A percentile compares a stretch with the other conserved stretches of the same genome.
Conservation (phyloP, 2,113 vertebrate genomes). For the Toxotes jaculatrix region DNA sequence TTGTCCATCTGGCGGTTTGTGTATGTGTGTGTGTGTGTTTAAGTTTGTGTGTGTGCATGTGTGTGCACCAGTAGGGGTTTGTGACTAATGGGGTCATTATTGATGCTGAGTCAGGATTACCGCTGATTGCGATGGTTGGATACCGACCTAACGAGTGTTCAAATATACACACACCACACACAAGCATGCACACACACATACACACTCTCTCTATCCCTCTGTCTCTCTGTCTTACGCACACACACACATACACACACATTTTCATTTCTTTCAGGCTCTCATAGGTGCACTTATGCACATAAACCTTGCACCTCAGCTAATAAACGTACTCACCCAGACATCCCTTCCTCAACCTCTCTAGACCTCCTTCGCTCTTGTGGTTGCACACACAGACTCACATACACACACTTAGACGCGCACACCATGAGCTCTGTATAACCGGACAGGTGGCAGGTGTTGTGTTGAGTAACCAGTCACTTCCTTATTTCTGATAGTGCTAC, state of each 20-base stretch:
- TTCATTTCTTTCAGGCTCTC: slow-evolving; percentile 67
- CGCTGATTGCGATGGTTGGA: slow-evolving; percentile 79
- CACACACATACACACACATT: slow-evolving; percentile 42
- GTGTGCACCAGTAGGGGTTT: slow-evolving; percentile 72
- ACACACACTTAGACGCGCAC: slow-evolving; percentile 15
- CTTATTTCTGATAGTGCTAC: slow-evolving; percentile 20
- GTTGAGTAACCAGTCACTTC: slow-evolving; percentile 30
- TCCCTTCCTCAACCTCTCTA: slow-evolving; percentile 44
- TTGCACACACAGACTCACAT: slow-evolving; percentile 9
- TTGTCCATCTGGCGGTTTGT: slow-evolving; percentile 70
- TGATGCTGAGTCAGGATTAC: slow-evolving; percentile 83
- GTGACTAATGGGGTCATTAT: slow-evolving; percentile 84
- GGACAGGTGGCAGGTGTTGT: slow-evolving; percentile 40
- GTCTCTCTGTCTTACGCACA: slow-evolving; percentile 1
- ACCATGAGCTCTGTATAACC: not conserved
- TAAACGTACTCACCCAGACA: slow-evolving; percentile 69
- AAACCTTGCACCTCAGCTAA: slow-evolving; percentile 74
- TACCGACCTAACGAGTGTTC: slow-evolving; percentile 73
- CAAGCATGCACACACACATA: not conserved
- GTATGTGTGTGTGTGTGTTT: slow-evolving; percentile 16
- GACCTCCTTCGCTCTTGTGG: slow-evolving; percentile 19
- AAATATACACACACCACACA: slow-evolving; percentile 33
- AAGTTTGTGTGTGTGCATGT: slow-evolving; percentile 23
- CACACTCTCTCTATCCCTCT: not conserved
- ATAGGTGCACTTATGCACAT: slow-evolving; percentile 72